These are phyloP conservation scores for Dicentrarchus labrax DNA, from an alignment of 2,113 vertebrate species.

Conservation along the genomic window DNA sequence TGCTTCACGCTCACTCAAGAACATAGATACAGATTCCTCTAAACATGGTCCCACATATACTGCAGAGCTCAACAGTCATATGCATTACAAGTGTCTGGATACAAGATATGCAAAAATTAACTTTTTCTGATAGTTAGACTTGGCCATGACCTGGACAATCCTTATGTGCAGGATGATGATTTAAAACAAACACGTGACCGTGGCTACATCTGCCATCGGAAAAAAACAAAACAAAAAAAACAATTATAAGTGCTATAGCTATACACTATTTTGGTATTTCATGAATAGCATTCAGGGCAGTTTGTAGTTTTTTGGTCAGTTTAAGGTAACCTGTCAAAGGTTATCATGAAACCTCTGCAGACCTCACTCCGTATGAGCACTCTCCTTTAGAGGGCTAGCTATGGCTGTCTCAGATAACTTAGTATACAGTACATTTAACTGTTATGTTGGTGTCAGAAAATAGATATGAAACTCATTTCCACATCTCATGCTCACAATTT, in stretches of 20 bases:
- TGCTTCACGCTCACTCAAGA: conserved; percentile 65
- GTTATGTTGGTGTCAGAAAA: conserved; percentile 78
- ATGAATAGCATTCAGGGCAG: conserved; percentile 81
- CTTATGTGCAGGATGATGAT: conserved; percentile 55
- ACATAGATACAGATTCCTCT: conserved; percentile 62
- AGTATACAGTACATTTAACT: conserved; percentile 83
- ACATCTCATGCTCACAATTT: conserved; percentile 83
- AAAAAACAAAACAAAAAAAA: conserved; percentile 33
- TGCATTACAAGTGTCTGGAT: conserved; percentile 74
- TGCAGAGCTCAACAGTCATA: conserved; percentile 79
- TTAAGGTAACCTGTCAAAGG: conserved; percentile 76
- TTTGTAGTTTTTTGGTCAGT: conserved; percentile 83
- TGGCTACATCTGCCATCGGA: conserved; percentile 68
- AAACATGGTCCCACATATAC: conserved; percentile 67
- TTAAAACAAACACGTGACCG: conserved; percentile 64
- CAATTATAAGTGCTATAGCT: conserved; percentile 72
- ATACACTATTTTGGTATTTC: conserved; percentile 78
- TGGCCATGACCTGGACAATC: conserved; percentile 65
- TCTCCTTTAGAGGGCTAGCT: conserved; percentile 78
- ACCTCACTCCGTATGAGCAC: conserved; percentile 75
- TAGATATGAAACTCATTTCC: conserved; percentile 81
- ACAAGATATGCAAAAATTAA: conserved; percentile 68
- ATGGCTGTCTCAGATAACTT: conserved; percentile 82
- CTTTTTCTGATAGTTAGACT: conserved; percentile 58
- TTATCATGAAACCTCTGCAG: conserved; percentile 70